Conservation (phyloP, 2,113 vertebrate genomes). For the Emydocephalus ijimae region DNA sequence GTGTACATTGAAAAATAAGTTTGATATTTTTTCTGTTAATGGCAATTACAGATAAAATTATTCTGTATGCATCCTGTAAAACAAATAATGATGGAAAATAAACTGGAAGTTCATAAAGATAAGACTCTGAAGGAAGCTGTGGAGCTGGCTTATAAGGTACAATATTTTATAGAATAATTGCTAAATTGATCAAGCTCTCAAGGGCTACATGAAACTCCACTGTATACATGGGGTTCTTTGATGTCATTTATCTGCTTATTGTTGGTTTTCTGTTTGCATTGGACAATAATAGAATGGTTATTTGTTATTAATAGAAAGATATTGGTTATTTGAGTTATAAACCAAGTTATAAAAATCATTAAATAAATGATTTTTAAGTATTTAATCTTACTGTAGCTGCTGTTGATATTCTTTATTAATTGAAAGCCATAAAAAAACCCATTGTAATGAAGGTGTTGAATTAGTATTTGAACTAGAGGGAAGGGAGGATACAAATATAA, state of each 20-base stretch:
- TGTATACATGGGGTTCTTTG: not conserved
- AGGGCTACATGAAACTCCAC: not conserved
- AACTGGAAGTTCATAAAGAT: conserved; percentile 96
- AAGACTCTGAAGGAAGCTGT: conserved; percentile 92
- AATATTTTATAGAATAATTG: not conserved
- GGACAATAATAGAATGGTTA: not conserved
- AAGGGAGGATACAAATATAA: not conserved
- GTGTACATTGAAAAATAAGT: not conserved
- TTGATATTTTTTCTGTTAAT: not conserved
- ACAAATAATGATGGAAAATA: conserved; percentile 95
- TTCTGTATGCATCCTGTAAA: conserved; percentile 96
- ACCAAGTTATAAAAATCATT: not conserved
- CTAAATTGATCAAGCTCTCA: not conserved
- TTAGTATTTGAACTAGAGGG: not conserved
- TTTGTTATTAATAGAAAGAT: not conserved
- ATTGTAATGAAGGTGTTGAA: not conserved
- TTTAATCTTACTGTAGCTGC: not conserved
- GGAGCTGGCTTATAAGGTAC: conserved; percentile 92
- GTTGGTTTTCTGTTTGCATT: not conserved
- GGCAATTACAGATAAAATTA: conserved; percentile 85
- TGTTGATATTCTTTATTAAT: not conserved
- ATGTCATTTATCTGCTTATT: not conserved
- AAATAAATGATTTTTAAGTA: not conserved
- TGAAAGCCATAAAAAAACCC: not conserved
- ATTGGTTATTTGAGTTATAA: not conserved